Percentiles rank a stretch among this genome's conserved stretches.
phyloP scores from a whole-genome alignment of 37 sponge, comb jelly and placozoan genomes.

The Chondrosia reniformis region DNA sequence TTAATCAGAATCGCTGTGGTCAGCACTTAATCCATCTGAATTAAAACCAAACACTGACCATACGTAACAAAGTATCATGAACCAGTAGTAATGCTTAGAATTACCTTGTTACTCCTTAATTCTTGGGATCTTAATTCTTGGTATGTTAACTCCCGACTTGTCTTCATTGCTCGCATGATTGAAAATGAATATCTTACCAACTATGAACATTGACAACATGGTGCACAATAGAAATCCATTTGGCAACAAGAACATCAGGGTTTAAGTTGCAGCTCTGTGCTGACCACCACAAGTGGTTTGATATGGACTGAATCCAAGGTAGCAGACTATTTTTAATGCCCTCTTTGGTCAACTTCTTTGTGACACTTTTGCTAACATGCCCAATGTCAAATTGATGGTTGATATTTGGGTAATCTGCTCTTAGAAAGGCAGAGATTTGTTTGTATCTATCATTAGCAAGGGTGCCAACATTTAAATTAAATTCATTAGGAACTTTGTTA shows the following conservation, averaged over 20 bases:
- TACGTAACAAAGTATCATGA: too few relatives aligned
- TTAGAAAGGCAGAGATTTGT: not conserved
- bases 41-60: too few relatives aligned
- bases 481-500: not conserved
- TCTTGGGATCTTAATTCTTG: too few relatives aligned
- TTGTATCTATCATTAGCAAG: conserved; percentile 12
- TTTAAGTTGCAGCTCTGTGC: conserved; percentile 13
- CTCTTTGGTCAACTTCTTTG: conserved; percentile 5
- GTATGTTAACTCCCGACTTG: too few relatives aligned
- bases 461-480: not conserved
- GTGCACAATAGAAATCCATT: conserved; percentile 31
- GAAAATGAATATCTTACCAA: not conserved
- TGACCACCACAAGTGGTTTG: conserved; percentile 24
- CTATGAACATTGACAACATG: conserved; percentile 10
- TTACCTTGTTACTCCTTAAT: too few relatives aligned
- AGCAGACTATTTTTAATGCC: not conserved
- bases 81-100: too few relatives aligned
- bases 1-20: too few relatives aligned
- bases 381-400: conserved; percentile 50
- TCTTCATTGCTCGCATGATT: too few relatives aligned
- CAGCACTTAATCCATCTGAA: too few relatives aligned
- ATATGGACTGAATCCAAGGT: conserved; percentile 14
- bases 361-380: conserved; percentile 28
- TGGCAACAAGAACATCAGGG: conserved; percentile 14
- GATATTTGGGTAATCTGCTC: conserved; percentile 21